Evolutionary conservation across 2,113 vertebrate species (phyloP), one percentile per base, ranked within the genome.

Genomic region (Sminthopsis crassicaudata): DNA sequence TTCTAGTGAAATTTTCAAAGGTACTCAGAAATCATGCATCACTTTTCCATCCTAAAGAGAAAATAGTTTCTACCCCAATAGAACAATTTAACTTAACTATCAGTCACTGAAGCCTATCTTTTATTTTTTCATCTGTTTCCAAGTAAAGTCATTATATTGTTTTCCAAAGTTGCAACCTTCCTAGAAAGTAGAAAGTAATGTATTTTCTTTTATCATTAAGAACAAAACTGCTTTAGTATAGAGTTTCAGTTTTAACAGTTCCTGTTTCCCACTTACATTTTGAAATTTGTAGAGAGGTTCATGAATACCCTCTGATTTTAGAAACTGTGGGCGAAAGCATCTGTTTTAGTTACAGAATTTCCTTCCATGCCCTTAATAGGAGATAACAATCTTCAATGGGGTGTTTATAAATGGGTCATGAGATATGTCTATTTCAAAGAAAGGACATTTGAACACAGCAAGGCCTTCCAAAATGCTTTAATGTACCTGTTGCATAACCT

Each of bases 241-340:
- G 92, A 95, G 95, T 98, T 97, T 97, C 95, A 96, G 92, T 95
- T 97, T 97, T 96, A 95, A 97, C 95, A 97, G 95, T 96, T 97
- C 93, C 97, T 91, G 84, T 97, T 97, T 97, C 95, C 97, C 95
- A 98, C 96, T 93, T 97, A 93, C 26, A 60, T 92, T 95, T 95
- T 95, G 92, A 93, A 97, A 96, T 97, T 96, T 97, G 96, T 97
- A 93, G 96, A 96, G 95, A 92, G 95, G 93, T 95, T 98, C 96
- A 96, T 97, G 98, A 97, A 98, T 97, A 97, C 97, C 97, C 98
- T 97, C 97, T 97, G 98, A 97, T 98, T 98, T 98, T 98, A 98
- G 98, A 97, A 97, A 92, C 97, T 98, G 98, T 98, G 96, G 98
- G 98, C 19, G 96, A 97, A 97, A 93, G 95, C 98, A 98, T 98